A percentile compares a stretch with the other conserved stretches of the same genome.
These are phyloP conservation scores for Tipula helvola DNA, from an alignment of 2,888 invertebrate species.

Conservation along the genomic window DNA sequence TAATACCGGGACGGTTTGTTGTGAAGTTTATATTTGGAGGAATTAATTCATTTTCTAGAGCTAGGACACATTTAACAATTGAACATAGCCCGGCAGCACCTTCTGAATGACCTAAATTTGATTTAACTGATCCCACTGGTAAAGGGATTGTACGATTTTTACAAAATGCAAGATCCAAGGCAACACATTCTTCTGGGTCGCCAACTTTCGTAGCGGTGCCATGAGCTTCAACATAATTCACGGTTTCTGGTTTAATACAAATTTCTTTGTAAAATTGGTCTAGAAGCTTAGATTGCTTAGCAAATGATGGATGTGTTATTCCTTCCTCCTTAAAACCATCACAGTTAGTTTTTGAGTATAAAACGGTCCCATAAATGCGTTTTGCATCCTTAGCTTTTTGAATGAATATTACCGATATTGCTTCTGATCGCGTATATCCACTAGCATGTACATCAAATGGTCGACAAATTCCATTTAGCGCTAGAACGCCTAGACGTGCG, in stretches of 20 bases:
- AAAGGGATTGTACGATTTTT: conserved; percentile 61
- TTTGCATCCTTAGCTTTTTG: conserved; percentile 58
- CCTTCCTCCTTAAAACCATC: conserved; percentile 64
- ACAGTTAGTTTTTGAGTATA: conserved; percentile 69
- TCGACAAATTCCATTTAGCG: conserved; percentile 76
- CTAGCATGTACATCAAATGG: conserved; percentile 76
- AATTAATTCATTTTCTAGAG: conserved; percentile 66
- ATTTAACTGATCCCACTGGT: conserved; percentile 81
- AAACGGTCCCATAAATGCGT: conserved; percentile 52
- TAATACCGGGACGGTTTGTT: conserved; percentile 49
- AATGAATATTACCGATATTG: conserved; percentile 53
- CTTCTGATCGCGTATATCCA: conserved; percentile 77
- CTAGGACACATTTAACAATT: conserved; percentile 66
- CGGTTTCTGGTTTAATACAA: conserved; percentile 49
- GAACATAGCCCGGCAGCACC: conserved; percentile 74
- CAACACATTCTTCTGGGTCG: conserved; percentile 82
- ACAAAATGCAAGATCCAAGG: conserved; percentile 69
- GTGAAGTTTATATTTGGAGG: conserved; percentile 78
- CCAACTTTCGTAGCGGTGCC: conserved; percentile 73
- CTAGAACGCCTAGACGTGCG: conserved; percentile 61
- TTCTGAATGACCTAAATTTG: conserved; percentile 89
- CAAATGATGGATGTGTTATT: conserved; percentile 53
- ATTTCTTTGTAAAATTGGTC: conserved; percentile 56
- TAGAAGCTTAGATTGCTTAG: conserved; percentile 47
- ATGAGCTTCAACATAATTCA: conserved; percentile 80